Evolutionary conservation across 1,140 invertebrate species (phyloP).

Genomic region (Bombus haemorrhoidalis): DNA sequence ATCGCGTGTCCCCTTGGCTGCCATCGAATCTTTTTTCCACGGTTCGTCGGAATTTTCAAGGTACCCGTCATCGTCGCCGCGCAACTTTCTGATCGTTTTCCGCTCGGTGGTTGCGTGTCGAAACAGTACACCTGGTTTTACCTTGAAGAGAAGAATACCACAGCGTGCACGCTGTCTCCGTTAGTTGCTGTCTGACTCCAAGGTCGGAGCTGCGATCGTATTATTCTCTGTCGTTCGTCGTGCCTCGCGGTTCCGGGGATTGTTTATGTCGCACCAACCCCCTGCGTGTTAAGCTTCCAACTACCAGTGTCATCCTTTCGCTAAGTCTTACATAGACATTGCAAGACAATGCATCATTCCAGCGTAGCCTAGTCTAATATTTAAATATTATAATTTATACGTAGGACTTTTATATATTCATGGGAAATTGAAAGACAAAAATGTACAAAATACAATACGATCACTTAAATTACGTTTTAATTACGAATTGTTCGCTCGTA

Average conservation of each 20-base stretch:
- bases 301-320: constrained; percentile 1
- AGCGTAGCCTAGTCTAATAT: background rate
- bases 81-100: constrained; percentile 26
- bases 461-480: too few relatives aligned
- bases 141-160: constrained; percentile 50
- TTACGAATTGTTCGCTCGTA: too few relatives aligned
- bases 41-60: constrained; percentile 29
- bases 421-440: too few relatives aligned
- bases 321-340: too few relatives aligned
- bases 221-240: constrained; percentile 62
- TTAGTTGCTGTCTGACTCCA: constrained; percentile 48
- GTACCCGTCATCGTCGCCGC: constrained; percentile 48
- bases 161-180: constrained; percentile 45
- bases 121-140: constrained; percentile 13
- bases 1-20: background rate
- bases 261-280: constrained; percentile 51
- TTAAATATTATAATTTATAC: too few relatives aligned
- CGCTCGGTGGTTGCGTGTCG: constrained; percentile 30
- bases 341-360: background rate
- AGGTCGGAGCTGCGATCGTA: constrained; percentile 59
- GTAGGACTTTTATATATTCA: too few relatives aligned
- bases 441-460: too few relatives aligned
- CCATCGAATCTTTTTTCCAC: background rate
- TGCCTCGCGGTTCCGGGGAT: constrained; percentile 54
- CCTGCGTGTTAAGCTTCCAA: constrained; percentile 36